A percentile compares a stretch with the other conserved stretches of the same genome.
These are phyloP conservation scores for Ischnura elegans DNA, from an alignment of 2,888 invertebrate species.

Conservation along the genomic window DNA sequence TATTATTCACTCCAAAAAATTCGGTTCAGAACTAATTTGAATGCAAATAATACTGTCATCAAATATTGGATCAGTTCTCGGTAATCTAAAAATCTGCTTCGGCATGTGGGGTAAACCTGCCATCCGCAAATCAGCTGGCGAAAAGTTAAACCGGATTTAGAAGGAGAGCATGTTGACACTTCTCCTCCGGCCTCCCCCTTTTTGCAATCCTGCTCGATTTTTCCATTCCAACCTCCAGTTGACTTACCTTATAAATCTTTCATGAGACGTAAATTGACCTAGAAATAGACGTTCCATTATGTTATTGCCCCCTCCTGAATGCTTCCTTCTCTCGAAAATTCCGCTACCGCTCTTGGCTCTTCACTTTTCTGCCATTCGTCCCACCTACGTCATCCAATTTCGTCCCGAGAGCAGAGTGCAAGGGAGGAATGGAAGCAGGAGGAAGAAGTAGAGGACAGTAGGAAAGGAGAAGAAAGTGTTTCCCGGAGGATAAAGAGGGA, in stretches of 20 bases:
- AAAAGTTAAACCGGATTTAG: not conserved
- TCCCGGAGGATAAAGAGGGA: not conserved
- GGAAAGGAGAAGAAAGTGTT: not conserved
- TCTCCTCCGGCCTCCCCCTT: not conserved
- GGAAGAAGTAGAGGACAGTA: not conserved
- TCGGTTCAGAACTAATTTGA: too few relatives aligned
- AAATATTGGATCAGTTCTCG: not conserved
- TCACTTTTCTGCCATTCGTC: not conserved
- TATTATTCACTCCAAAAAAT: too few relatives aligned
- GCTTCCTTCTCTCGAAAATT: not conserved
- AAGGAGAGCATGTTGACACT: not conserved
- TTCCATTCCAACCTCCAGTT: not conserved
- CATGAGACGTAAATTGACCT: constrained; percentile 59
- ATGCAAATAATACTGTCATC: too few relatives aligned
- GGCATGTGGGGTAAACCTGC: not conserved
- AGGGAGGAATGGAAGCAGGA: not conserved
- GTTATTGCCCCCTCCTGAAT: constrained; percentile 40
- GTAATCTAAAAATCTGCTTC: not conserved
- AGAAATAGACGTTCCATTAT: constrained; percentile 65
- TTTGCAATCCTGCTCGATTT: not conserved
- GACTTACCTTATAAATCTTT: constrained; percentile 59
- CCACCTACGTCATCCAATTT: constrained; percentile 28
- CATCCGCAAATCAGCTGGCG: not conserved
- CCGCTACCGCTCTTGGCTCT: not conserved
- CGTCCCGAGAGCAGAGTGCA: constrained; percentile 7